Conservation (phyloP, 2,113 vertebrate species). For the Furnarius figulus region DNA sequence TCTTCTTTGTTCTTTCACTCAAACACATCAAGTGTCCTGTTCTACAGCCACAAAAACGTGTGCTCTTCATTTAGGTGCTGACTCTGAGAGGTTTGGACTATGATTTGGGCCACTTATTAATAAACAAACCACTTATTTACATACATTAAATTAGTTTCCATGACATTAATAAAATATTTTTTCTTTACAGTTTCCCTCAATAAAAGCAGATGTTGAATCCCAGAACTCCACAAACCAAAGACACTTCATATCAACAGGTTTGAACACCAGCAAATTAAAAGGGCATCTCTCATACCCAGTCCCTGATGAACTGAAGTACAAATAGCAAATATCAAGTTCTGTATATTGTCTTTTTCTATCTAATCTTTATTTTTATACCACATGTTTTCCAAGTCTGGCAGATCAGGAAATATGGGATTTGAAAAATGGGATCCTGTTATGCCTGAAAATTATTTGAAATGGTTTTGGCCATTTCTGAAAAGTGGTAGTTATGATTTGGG, state of each 20-base stretch:
- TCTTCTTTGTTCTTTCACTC: not conserved
- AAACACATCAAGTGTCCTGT: rapidly evolving
- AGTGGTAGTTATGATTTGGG: not conserved
- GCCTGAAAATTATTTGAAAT: not conserved
- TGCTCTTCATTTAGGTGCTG: not conserved
- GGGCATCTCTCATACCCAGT: not conserved
- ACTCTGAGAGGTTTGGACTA: not conserved
- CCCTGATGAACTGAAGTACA: not conserved
- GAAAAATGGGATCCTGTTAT: not conserved
- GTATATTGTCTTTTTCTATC: not conserved
- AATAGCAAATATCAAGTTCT: not conserved
- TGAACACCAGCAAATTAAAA: not conserved
- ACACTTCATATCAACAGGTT: rapidly evolving
- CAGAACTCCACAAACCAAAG: not conserved
- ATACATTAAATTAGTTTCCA: not conserved
- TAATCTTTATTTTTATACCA: not conserved
- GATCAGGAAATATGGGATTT: not conserved
- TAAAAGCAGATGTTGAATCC: not conserved
- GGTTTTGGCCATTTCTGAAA: not conserved
- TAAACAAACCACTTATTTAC: not conserved
- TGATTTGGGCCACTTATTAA: not conserved
- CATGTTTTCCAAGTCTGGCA: not conserved
- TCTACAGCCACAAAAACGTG: not conserved
- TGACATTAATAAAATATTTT: not conserved
- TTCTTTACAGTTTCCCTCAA: not conserved